These are phyloP conservation scores for Cryptotermes secundus DNA, from an alignment of 1,140 invertebrate genomes.

Conservation along the genomic window DNA sequence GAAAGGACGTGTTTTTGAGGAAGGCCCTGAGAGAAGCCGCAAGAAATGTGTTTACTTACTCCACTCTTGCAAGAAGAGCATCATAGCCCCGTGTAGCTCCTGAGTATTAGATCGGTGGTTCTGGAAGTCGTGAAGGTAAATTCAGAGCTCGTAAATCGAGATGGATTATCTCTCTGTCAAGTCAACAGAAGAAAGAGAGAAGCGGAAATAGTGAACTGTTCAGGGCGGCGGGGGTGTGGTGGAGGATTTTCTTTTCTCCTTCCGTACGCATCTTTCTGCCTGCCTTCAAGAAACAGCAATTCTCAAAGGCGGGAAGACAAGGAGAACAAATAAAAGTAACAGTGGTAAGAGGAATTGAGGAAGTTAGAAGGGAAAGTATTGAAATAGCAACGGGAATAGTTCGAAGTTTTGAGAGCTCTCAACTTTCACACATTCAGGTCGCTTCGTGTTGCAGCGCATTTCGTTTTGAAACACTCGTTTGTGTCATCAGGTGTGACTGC, in stretches of 20 bases:
- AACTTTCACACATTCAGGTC: too few relatives aligned
- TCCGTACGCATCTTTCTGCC: slow-evolving; percentile 8
- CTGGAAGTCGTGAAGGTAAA: slow-evolving; percentile 24
- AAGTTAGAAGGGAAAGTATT: neutral
- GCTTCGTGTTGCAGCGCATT: too few relatives aligned
- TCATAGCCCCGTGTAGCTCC: neutral
- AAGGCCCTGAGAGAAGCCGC: neutral
- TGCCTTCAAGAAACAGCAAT: slow-evolving; percentile 19
- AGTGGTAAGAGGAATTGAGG: neutral
- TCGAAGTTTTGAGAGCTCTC: neutral
- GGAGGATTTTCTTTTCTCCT: slow-evolving; percentile 22
- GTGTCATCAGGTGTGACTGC: too few relatives aligned
- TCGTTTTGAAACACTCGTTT: too few relatives aligned
- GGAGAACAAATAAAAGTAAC: slow-evolving; percentile 20
- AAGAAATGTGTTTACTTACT: too few relatives aligned
- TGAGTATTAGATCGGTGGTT: slow-evolving; percentile 28
- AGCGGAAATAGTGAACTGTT: neutral
- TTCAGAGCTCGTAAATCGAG: slow-evolving; percentile 34
- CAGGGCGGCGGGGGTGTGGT: neutral
- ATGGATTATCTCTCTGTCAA: slow-evolving; percentile 35
- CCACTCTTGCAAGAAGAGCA: neutral
- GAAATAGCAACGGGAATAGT: neutral
- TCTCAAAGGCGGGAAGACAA: slow-evolving; percentile 13
- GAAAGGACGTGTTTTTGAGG: too few relatives aligned
- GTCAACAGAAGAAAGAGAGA: slow-evolving; percentile 13